phyloP scores from a whole-genome alignment of 2,888 invertebrate genomes.

The Zygogramma bicolorata region DNA sequence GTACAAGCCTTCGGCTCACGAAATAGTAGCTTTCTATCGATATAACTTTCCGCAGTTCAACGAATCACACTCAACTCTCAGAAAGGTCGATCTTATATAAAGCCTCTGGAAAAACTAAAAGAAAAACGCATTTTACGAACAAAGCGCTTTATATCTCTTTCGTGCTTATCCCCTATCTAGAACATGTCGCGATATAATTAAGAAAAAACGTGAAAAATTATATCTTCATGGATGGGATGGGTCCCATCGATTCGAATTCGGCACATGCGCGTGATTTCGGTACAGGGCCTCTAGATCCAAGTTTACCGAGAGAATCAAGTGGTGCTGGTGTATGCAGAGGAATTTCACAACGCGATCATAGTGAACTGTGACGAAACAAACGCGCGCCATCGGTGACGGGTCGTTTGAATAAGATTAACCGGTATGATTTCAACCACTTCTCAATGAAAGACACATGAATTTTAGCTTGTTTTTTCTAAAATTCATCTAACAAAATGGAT shows the following conservation, averaged over 20 bases:
- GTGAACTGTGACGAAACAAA: constrained; percentile 31
- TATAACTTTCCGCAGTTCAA: neutral
- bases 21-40: too few relatives aligned
- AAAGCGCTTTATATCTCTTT: constrained; percentile 13
- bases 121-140: constrained; percentile 17
- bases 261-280: constrained; percentile 59
- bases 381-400: constrained; percentile 34
- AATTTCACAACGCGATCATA: constrained; percentile 30
- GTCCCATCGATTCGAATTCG: constrained; percentile 64
- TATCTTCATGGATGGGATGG: constrained; percentile 61
- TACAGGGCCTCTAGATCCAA: constrained; percentile 57
- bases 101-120: neutral
- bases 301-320: constrained; percentile 45
- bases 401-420: constrained; percentile 24
- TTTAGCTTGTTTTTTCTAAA: neutral
- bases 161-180: constrained; percentile 12
- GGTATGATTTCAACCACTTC: neutral
- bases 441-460: neutral
- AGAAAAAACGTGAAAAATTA: constrained; percentile 46
- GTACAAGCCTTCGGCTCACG: too few relatives aligned
- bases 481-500: neutral
- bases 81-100: constrained; percentile 9
- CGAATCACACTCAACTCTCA: neutral
- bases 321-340: constrained; percentile 30
- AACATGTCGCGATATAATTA: constrained; percentile 28